Base-by-base conservation (phyloP, 2,888 invertebrate species). In the Lasioglossum villosulum region DNA sequence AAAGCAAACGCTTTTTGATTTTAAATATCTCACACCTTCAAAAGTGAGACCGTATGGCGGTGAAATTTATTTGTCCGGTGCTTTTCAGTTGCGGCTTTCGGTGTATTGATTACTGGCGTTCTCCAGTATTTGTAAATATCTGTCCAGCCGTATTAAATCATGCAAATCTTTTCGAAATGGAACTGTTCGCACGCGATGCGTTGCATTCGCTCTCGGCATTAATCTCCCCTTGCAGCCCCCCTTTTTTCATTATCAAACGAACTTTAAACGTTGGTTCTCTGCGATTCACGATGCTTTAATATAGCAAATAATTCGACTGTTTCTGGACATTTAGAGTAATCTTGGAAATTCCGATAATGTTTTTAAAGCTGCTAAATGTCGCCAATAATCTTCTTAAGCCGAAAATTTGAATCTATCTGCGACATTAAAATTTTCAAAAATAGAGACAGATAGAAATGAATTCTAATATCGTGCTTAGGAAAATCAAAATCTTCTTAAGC, bases 1-100 rank as follows among this genome's bases (percentile, higher is more conserved):
- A 75, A 70, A 70, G 56, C 75, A 59, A 80, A 75, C 42, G 56
- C 79, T 74, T 79, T 79, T 74, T 79, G 80, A 75, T 75, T 80
- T 80, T 75, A 45, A 75, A 80, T 75, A 70, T 80, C 45, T 80
- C 45, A 45, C 70, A 80, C 45, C 75, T 80, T 75, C 75, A 42
- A 70, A 75, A 63, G 63, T 16, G 39, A n/a, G 75, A 12, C 42
- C 68, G 70, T 75, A 34, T n/a, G 70, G 42, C 70, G 70, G 70
- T 80, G 56, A 75, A 80, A 75, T 80, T 70, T 68, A 75, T 80
- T 80, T 75, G 45, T 5, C 39, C 75, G n/a, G 23, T 16, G 30
- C 34, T 70, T 56, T 80, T 56, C 30, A 34, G 27, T 71, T 48
- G 77, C 42, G 77, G 42, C n/a, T 52, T 37, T 34, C 30, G 14